These are phyloP conservation scores for Hystrix brachyura DNA, from an alignment of 2,113 vertebrate species.

Conservation along the genomic window DNA sequence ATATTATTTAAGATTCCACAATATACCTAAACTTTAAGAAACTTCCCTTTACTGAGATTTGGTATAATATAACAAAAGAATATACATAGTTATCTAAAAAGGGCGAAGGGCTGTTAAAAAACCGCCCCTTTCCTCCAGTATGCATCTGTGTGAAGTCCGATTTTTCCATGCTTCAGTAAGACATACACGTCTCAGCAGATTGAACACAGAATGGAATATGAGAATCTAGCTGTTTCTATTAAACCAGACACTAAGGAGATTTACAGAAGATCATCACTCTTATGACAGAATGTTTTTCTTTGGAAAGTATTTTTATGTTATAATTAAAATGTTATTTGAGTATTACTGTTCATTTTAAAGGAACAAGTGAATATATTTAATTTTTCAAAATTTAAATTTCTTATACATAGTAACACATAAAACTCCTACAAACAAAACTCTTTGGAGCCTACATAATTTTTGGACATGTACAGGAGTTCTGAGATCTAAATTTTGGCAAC, in stretches of 20 bases:
- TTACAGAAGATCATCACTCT: not conserved
- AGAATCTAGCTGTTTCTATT: not conserved
- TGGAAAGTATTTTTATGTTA: not conserved
- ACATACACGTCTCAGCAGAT: not conserved
- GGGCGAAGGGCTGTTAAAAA: not conserved
- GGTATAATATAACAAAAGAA: not conserved
- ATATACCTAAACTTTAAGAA: constrained; percentile 17
- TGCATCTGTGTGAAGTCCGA: not conserved
- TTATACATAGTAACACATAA: not conserved
- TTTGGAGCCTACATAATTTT: not conserved
- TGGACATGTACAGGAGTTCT: not conserved
- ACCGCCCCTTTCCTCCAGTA: not conserved
- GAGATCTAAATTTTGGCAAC: not conserved
- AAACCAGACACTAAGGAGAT: not conserved
- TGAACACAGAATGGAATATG: not conserved
- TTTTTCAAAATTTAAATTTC: constrained; percentile 5
- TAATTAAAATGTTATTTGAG: not conserved
- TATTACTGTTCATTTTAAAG: constrained; percentile 8
- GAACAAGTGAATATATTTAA: not conserved
- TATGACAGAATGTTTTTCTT: not conserved
- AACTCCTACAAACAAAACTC: not conserved
- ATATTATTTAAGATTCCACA: not conserved
- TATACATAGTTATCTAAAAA: not conserved
- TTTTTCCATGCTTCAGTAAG: not conserved
- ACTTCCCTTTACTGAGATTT: not conserved